phyloP scores from a whole-genome alignment of 2,113 vertebrate species.

The Apus apus region DNA sequence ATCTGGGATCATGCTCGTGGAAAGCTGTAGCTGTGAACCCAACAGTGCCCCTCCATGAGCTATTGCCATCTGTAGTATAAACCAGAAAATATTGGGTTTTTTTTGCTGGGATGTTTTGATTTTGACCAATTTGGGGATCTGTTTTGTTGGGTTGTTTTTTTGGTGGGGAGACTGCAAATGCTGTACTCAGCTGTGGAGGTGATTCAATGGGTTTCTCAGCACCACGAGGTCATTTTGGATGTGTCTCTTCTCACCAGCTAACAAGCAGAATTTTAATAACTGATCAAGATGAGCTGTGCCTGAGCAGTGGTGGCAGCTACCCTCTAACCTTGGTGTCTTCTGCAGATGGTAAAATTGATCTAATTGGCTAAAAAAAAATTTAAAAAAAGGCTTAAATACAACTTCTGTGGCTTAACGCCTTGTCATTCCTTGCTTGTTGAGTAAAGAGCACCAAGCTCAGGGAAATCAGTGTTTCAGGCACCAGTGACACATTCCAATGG shows the following conservation, averaged over 20 bases:
- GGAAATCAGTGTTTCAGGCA: neutral
- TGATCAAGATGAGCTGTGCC: neutral
- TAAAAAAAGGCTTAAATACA: neutral
- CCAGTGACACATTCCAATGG: neutral
- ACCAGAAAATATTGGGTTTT: neutral
- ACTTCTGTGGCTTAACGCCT: slow-evolving; percentile 26
- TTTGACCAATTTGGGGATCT: neutral
- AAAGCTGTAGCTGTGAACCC: neutral
- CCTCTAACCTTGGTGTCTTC: slow-evolving; percentile 13
- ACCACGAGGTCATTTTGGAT: neutral
- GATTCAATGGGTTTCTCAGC: neutral
- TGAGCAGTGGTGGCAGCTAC: neutral
- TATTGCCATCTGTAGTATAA: neutral
- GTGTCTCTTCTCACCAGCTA: neutral
- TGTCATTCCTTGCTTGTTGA: slow-evolving; percentile 6
- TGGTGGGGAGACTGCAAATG: neutral
- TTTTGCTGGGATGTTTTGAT: neutral
- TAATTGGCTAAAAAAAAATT: slow-evolving; percentile 33
- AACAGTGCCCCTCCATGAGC: neutral
- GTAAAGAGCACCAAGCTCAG: neutral
- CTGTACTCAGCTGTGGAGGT: neutral
- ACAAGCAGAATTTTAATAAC: slow-evolving; percentile 43
- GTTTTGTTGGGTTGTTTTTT: neutral
- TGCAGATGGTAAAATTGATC: slow-evolving; percentile 5
- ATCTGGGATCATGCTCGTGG: neutral